Evolutionary conservation across 2,888 invertebrate species (phyloP), one percentile per base, ranked within the genome.

Genomic region (Cheilosia pagana): DNA sequence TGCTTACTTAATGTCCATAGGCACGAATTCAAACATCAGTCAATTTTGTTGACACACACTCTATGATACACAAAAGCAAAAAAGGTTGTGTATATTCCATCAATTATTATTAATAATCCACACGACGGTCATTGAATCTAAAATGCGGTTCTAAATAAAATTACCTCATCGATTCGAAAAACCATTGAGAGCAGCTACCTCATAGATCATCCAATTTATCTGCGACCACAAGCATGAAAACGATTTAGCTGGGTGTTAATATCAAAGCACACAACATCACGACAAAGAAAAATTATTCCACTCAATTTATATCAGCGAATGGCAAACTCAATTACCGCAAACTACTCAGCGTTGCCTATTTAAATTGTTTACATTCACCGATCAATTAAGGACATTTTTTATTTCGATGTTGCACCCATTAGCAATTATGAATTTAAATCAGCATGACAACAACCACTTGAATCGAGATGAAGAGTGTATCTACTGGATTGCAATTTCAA

Each of bases 201-300:
- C 12, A 68, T 48, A 78, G 68, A 74, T 74, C 72, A 83, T 83
- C 74, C 83, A 78, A 78, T 83, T 70, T 63, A 31, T 41, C 60
- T 55, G 62, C 48, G 35, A 72, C 45, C 68, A 63, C 55, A 25
- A 52, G 35, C 68, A 62, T 63, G 50, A 78, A 59, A 78, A 62
- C 55, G 62, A 62, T 78, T 72, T 16, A 68, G 50, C 48, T 39
- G 31, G 35, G 48, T 78, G 57, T 63, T 39, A 52, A 59, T 65
- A 59, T 71, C 50, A 53, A 53, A 59, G 53, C 43, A 41, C 39
- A 41, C 53, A 60, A 21, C 19, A 16, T 23, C 39, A 48, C 23
- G 10, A 14, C 55, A 19, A 62, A 48, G 48, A 53, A 12, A 48
- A 12, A 12, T 28, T 53, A 28, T 14, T 45, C n/a, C 62, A 50